Evolutionary conservation across 2,888 invertebrate species (phyloP).

Genomic region (Zygaena filipendulae): DNA sequence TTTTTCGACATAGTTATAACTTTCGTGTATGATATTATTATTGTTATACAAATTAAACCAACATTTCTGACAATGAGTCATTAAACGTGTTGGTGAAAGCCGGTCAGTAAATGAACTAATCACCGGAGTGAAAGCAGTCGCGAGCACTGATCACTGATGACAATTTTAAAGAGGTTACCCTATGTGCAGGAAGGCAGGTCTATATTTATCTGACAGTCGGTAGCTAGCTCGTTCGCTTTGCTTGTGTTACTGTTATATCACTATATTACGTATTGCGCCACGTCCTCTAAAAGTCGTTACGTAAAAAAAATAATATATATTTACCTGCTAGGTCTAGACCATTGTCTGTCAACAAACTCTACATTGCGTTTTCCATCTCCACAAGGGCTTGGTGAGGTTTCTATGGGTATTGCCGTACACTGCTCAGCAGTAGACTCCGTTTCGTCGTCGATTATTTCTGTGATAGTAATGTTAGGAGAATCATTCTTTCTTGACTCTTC

Average conservation of each 20-base stretch:
- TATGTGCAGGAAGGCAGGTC: conserved; percentile 57
- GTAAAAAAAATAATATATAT: conserved; percentile 17
- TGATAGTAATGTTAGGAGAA: conserved; percentile 59
- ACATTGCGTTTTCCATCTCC: conserved; percentile 32
- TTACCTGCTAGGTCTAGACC: conserved; percentile 65
- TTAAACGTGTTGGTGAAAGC: conserved; percentile 45
- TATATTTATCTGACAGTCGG: conserved; percentile 60
- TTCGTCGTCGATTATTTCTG: conserved; percentile 56
- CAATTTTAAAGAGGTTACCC: conserved; percentile 63
- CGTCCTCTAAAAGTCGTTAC: conserved; percentile 17
- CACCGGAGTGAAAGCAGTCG: conserved; percentile 56
- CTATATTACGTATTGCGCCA: conserved; percentile 31
- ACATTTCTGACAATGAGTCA: conserved; percentile 35
- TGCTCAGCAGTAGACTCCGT: conserved; percentile 31
- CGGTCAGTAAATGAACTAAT: conserved; percentile 53
- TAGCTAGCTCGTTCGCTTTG: conserved; percentile 61
- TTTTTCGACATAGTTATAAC: no score
- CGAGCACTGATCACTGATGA: conserved; percentile 63
- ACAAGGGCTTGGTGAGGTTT: conserved; percentile 53
- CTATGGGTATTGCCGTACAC: conserved; percentile 38
- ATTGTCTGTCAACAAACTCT: conserved; percentile 36
- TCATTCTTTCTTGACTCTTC: conserved; percentile 41
- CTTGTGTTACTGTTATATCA: conserved; percentile 53
- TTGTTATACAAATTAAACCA: no score
- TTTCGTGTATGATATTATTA: no score